Base-by-base conservation (phyloP, 2,113 vertebrate species). In the Neopipo cinnamomea region DNA sequence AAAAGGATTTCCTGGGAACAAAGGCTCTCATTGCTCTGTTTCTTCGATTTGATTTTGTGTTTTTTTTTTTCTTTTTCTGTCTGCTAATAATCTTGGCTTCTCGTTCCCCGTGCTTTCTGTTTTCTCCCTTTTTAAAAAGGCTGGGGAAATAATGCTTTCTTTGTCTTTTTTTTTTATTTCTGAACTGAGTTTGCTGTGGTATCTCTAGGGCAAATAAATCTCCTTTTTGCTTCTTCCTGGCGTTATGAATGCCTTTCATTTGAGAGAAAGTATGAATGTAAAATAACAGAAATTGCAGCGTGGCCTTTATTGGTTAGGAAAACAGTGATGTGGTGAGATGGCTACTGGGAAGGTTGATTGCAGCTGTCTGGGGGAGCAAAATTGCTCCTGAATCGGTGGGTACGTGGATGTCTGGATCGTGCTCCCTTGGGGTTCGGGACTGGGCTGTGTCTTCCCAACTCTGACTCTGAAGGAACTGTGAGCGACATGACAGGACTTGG, bases 281-380 rank as follows among this genome's bases (percentile, higher is more conserved):
- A 93, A 95, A 52, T 63, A 84, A 91, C 25, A 49, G 76, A 85
- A 95, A 94, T 77, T 79, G 44, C 28, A 33, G n/a, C 87, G 95
- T 93, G 90, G 92, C 79, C 76, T 63, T 94, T 94, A 52, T 91
- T 92, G 49, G 65, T 93, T 77, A 78, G 91, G 81, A 89, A 87
- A 91, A 89, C 58, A 44, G 53, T 93, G 96, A 89, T 49, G 58
- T 94, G 72, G 93, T 91, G 44, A 92, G 70, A 42, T 66, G 55
- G 37, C 53, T 96, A 52, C 59, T 56, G 76, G 44, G 50, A n/a
- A 46, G 33, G 28, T 20, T 59, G 31, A 47, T 10, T 67, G 37
- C 25, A 58, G 41, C 61, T 76, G 52, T 53, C 35, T 8, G 6
- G 18, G 27, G 33, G 27, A 82, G n/a, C 37, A 47, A n/a, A 52